Evolutionary conservation across 2,888 invertebrate genomes (phyloP), one percentile per base, ranked within the genome.

Genomic region (Mesochorus sp.): DNA sequence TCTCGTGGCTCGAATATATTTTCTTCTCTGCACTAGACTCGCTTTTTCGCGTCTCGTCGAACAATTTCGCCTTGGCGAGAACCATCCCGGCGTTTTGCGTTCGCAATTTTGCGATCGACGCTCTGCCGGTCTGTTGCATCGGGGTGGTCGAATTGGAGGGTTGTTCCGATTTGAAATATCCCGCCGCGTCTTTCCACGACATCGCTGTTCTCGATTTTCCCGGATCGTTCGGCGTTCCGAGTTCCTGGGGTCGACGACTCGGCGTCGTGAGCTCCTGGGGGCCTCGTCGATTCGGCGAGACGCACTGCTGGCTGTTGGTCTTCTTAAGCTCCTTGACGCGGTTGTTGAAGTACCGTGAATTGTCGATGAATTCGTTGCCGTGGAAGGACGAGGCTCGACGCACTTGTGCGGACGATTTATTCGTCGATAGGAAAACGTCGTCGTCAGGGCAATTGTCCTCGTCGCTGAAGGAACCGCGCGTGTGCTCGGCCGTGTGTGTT

Each of bases 11-110:
- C 49, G 6, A 51, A 17, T 26, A 26, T 44, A n/a, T 28, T 24
- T 57, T 76, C 39, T 47, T 80, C 55, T 62, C 72, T 59, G 0
- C 61, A 66, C 2, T 62, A 17, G 19, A 26, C 5, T 17, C 57
- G 26, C 53, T 31, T 28, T 62, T 76, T 10, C 62, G 34, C 0
- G 49, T 76, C 14, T 76, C 72, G 55, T 96, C 95, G 85, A 96
- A 96, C 21, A 96, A 91, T 87, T 94, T 95, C 0, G 96, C 95
- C 91, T 95, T 96, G 1, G 95, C 96, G 74, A 95, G 91, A 0
- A 96, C 96, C 92, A 95, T 96, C 4, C 96, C 96, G 3, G 95
- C 95, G 88, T 96, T 96, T 89, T 95, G 95, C 55, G 93, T 92
- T 24, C 95, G 92, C 28, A 96, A 87, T 84, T 94, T 94, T 17